Base-by-base conservation (phyloP, 2,113 vertebrate species). In the Sitta europaea region DNA sequence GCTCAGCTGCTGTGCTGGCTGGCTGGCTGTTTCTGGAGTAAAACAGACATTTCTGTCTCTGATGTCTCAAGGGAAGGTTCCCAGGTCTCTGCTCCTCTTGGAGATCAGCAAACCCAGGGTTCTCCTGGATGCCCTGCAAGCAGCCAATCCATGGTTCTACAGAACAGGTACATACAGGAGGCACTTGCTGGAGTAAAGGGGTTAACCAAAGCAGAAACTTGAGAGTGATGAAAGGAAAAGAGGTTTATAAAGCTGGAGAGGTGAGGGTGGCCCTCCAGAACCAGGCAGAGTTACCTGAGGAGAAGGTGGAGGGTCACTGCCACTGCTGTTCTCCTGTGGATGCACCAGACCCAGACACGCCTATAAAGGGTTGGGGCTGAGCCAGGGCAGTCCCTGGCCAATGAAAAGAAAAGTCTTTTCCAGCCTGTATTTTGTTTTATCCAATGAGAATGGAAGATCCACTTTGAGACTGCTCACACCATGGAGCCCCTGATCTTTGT, bases 151-250 rank as follows among this genome's bases (percentile, higher is more conserved):
- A 0, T 12, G 27, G 19, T 9, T 50, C 58, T 59, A 17, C 3
- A 50, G 53, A 54, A 20, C 12, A 21, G 0, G 0, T 10, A 42
- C 1, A 47, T 11, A 65, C 3, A 0, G 1, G 6, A 59, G 10
- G 5, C 12, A 10, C 23, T 88, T 23, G 35, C 13, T 16, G 28
- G 51, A 27, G 4, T 9, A 15, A 36, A 88, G 28, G 12, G 31
- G 14, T 71, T 67, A 86, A 82, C 29, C 18, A 68, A 40, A 42
- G 62, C 38, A 72, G 48, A 29, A 66, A 15, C 3, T 12, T 42
- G 42, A 80, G n/a, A 50, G 6, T 28, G 66, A 58, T 23, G 28
- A 58, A 48, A 94, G 31, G 24, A 68, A 75, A 75, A 68, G 25
- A 55, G 28, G 5, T 16, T 18, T 25, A 9, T 50, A 17, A 62